phyloP scores from a whole-genome alignment of 2,888 invertebrate genomes.

The Tenthredo scrophulariae region DNA sequence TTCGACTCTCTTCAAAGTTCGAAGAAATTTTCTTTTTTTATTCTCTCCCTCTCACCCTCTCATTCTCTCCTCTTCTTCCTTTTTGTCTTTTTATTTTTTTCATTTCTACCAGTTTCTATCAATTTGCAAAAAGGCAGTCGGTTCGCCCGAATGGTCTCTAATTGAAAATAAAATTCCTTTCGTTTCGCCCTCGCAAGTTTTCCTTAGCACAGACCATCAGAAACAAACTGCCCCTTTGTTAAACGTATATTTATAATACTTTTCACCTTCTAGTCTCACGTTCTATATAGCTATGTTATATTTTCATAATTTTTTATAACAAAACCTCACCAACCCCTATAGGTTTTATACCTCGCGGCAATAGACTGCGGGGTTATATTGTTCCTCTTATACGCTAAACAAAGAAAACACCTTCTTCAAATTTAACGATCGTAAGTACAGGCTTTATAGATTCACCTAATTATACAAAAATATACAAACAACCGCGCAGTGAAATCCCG shows the following conservation, averaged over 20 bases:
- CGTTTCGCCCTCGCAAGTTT: conserved; percentile 1
- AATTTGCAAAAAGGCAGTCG: conserved; percentile 1
- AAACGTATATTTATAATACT: conserved; percentile 18
- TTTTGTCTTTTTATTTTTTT: background rate
- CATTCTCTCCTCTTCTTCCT: background rate
- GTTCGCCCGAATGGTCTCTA: background rate
- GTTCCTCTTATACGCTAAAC: background rate
- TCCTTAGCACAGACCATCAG: conserved; percentile 8
- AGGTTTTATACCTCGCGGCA: background rate
- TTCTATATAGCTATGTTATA: background rate
- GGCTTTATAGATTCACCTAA: background rate
- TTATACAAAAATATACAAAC: background rate
- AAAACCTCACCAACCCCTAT: background rate
- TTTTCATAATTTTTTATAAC: conserved; percentile 10
- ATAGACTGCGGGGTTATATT: conserved; percentile 8
- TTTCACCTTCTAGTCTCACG: background rate
- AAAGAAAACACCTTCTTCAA: conserved; percentile 25
- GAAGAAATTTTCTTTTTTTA: background rate
- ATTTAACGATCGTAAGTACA: conserved; percentile 20
- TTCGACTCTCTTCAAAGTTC: background rate
- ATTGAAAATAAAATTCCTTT: conserved; percentile 48
- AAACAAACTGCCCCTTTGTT: conserved; percentile 39
- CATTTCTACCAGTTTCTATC: background rate
- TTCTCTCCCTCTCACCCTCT: too few relatives aligned
- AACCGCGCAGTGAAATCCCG: background rate